Conservation (phyloP, 2,888 invertebrate species). For the Andrena trimmerana region DNA sequence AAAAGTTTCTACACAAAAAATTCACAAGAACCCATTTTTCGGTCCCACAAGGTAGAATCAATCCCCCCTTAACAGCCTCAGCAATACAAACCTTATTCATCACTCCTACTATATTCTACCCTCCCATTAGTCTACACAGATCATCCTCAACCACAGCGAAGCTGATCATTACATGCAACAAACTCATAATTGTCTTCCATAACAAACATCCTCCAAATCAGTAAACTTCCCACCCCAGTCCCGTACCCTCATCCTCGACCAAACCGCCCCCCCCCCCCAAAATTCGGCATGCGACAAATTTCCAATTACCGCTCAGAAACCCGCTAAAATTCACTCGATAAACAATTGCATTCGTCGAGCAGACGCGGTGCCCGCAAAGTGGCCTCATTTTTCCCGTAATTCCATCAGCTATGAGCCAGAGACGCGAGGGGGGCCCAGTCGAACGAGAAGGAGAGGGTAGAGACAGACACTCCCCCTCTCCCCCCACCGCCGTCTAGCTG, state of each 20-base stretch:
- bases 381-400: slow-evolving; percentile 77
- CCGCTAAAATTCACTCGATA: slow-evolving; percentile 39
- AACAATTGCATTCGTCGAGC: slow-evolving; percentile 46
- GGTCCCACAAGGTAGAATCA: no score
- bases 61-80: no score
- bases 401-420: slow-evolving; percentile 65
- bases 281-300: not conserved
- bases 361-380: slow-evolving; percentile 65
- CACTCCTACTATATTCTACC: no score
- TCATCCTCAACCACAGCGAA: no score
- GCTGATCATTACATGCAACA: no score
- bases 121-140: no score
- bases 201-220: not conserved
- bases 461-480: slow-evolving; percentile 50
- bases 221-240: not conserved
- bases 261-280: no score
- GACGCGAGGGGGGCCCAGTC: slow-evolving; percentile 5
- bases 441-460: slow-evolving; percentile 51
- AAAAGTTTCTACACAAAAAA: no score
- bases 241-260: not conserved
- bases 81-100: no score
- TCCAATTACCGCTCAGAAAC: not conserved
- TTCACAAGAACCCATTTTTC: no score
- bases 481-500: slow-evolving; percentile 47
- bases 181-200: no score